phyloP scores from a whole-genome alignment of 2,113 vertebrate species.

The Cairina moschata region DNA sequence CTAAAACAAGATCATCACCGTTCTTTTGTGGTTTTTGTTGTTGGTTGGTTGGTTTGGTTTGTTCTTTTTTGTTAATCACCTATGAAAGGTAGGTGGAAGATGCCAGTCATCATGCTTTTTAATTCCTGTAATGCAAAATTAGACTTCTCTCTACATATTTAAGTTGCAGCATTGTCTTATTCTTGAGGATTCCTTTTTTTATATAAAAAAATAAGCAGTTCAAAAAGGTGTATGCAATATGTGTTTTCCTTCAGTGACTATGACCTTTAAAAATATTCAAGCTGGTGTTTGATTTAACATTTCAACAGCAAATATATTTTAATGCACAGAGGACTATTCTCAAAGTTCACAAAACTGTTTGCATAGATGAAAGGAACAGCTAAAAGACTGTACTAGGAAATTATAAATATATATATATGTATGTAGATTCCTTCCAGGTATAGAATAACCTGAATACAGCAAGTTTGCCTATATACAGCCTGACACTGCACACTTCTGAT shows the following conservation, averaged over 20 bases:
- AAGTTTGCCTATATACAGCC: not conserved
- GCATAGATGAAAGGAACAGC: not conserved
- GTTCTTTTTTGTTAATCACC: not conserved
- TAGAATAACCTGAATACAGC: not conserved
- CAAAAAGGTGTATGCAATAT: not conserved
- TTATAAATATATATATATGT: too few species aligned
- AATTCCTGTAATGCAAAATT: not conserved
- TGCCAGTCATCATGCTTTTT: not conserved
- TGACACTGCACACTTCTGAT: not conserved
- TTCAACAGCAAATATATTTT: constrained; percentile 61
- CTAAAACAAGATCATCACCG: not conserved
- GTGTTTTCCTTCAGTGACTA: constrained; percentile 17
- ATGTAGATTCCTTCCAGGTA: not conserved
- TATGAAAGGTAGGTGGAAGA: not conserved
- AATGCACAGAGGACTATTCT: constrained; percentile 34
- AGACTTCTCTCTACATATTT: not conserved
- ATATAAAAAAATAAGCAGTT: not conserved
- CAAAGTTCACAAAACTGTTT: constrained; percentile 68
- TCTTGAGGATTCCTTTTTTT: not conserved
- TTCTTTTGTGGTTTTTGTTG: not conserved
- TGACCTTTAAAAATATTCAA: constrained; percentile 67
- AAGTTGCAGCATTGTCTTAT: not conserved
- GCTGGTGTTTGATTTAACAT: constrained; percentile 49
- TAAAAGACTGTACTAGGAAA: not conserved
- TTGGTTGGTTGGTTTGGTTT: too few species aligned